Conservation (phyloP, 2,797 vertebrate genomes). For the Propithecus deckenii region DNA sequence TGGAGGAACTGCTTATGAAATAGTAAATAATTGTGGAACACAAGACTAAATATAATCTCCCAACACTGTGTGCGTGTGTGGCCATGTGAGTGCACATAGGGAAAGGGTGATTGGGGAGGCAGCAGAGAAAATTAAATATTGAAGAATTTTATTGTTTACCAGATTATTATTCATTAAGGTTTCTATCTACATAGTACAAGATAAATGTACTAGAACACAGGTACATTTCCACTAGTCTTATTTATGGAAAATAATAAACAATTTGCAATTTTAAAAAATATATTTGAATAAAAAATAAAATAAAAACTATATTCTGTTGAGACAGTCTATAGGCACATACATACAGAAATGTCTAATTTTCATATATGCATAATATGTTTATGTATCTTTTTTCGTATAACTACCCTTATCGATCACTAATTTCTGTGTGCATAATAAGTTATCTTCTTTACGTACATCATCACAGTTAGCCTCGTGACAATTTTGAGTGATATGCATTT, state of each 20-base stretch:
- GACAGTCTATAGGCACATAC: background rate
- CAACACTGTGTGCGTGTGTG: background rate
- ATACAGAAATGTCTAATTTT: background rate
- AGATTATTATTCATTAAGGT: background rate
- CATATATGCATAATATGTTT: background rate
- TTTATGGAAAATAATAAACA: background rate
- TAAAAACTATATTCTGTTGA: background rate
- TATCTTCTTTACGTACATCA: background rate
- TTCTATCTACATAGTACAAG: background rate
- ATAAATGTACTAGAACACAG: background rate
- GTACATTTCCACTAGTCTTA: background rate
- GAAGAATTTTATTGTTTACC: background rate
- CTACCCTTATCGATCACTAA: background rate
- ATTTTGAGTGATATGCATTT: background rate
- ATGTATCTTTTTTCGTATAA: background rate
- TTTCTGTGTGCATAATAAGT: background rate
- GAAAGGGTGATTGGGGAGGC: background rate
- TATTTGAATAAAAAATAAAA: background rate
- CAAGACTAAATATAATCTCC: background rate
- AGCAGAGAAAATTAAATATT: conserved; percentile 3
- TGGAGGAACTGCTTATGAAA: background rate
- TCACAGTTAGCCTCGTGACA: background rate
- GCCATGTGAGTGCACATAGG: background rate
- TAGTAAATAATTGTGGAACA: background rate
- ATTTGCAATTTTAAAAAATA: background rate